Evolutionary conservation across 2,888 invertebrate genomes (phyloP), one percentile per base, ranked within the genome.

Genomic region (Andricus quercusramuli): DNA sequence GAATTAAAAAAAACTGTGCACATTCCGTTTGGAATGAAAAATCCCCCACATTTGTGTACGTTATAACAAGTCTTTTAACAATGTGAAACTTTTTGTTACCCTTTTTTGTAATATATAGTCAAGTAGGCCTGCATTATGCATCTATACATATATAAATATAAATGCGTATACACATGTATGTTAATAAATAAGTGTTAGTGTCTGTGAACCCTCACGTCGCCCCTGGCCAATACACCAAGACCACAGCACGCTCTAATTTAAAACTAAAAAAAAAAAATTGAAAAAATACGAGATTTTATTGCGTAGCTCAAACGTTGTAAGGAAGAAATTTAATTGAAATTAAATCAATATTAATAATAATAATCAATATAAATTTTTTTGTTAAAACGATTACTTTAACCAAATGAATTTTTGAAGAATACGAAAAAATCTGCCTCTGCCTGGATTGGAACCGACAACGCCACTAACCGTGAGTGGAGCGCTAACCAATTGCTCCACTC

Each of bases 51-150:
- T 68, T 47, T 47, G 68, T 47, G 25, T 44, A 47, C 68, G 22
- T 68, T 25, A 47, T 44, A 44, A 68, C 13, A 68, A 44, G 20
- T 68, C 68, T 25, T 68, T 76, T 29, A 66, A 78, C 74, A 76
- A 67, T 74, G 70, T 68, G 29, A 66, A 67, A 79, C 80, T 77
- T 83, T 79, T 79, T 80, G 47, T 70, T 67, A 78, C 47, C 51
- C 47, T 44, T 25, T 76, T 29, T 22, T 37, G 78, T 78, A 41
- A 13, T 80, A 70, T 83, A 86, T 88, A 87, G 84, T 77, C 81
- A 82, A 86, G 85, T 88, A 88, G 85, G 83, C 86, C 82, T 85
- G 87, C 87, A 88, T 88, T 86, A 83, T 88, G 86, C 85, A 85
- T 85, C 77, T 80, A 84, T 88, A 87, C 84, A 68, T 80, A 79